Evolutionary conservation across 2,888 invertebrate species (phyloP).

Genomic region (Cenopis cana): DNA sequence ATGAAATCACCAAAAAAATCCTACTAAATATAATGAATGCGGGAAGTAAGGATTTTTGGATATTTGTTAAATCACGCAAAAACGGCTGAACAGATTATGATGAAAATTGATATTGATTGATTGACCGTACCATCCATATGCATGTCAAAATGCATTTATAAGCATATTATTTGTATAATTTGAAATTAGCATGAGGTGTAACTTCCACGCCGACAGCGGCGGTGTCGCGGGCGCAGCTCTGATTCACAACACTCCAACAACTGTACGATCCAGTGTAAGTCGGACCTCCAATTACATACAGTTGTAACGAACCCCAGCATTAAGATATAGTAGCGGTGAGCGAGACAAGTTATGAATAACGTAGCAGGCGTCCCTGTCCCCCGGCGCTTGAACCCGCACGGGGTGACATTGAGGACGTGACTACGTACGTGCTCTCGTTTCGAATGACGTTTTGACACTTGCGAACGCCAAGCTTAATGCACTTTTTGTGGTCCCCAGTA

Average conservation of each 20-base stretch:
- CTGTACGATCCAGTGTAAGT: not conserved
- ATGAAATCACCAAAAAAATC: no score
- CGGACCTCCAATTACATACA: not conserved
- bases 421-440: constrained; percentile 47
- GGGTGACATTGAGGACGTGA: constrained; percentile 79
- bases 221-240: constrained; percentile 20
- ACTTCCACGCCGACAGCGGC: constrained; percentile 7
- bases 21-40: no score
- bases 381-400: constrained; percentile 78
- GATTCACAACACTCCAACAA: not conserved
- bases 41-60: no score
- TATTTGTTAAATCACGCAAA: no score
- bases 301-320: not conserved
- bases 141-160: not conserved
- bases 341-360: not conserved
- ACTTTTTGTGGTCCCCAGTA: not conserved
- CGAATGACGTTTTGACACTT: constrained; percentile 65
- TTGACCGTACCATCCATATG: not conserved
- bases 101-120: no score
- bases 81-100: no score
- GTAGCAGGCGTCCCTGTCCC: constrained; percentile 48
- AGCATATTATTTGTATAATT: constrained; percentile 18
- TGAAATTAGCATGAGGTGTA: constrained; percentile 27
- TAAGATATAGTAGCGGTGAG: not conserved
- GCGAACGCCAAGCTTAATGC: constrained; percentile 17